Conservation (phyloP, 2,888 invertebrate genomes). For the Eudemis profundana region DNA sequence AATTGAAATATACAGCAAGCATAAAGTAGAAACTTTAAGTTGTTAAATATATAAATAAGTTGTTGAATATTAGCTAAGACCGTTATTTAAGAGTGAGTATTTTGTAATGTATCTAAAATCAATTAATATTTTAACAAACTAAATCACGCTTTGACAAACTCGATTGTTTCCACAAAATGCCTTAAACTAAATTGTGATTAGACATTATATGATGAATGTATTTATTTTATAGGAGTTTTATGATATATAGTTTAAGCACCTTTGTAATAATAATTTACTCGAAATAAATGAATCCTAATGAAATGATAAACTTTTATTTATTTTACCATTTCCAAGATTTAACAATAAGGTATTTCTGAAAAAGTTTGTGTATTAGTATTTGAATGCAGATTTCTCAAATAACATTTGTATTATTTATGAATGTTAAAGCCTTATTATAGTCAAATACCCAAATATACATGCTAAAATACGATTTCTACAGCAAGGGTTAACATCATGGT, state of each 20-base stretch:
- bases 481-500: too few relatives aligned
- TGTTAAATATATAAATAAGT: slow-evolving; percentile 47
- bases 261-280: slow-evolving; percentile 69
- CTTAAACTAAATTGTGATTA: slow-evolving; percentile 40
- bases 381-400: too few relatives aligned
- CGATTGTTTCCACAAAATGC: slow-evolving; percentile 40
- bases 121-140: slow-evolving; percentile 43
- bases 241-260: slow-evolving; percentile 39
- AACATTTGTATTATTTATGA: too few relatives aligned
- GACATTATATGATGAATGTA: slow-evolving; percentile 36
- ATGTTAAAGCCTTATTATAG: too few relatives aligned
- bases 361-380: too few relatives aligned
- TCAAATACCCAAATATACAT: too few relatives aligned
- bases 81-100: slow-evolving; percentile 42
- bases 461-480: too few relatives aligned
- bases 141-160: slow-evolving; percentile 39
- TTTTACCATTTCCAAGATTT: slow-evolving; percentile 27
- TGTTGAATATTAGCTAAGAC: slow-evolving; percentile 48
- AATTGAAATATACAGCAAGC: slow-evolving; percentile 4
- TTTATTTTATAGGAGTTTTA: slow-evolving; percentile 44
- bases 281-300: slow-evolving; percentile 70
- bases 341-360: too few relatives aligned
- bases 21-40: slow-evolving; percentile 43
- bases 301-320: slow-evolving; percentile 45
- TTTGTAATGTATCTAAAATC: slow-evolving; percentile 32